These are phyloP conservation scores for Hippocampus mohnikei DNA, from an alignment of 2,113 vertebrate species.

Conservation along the genomic window DNA sequence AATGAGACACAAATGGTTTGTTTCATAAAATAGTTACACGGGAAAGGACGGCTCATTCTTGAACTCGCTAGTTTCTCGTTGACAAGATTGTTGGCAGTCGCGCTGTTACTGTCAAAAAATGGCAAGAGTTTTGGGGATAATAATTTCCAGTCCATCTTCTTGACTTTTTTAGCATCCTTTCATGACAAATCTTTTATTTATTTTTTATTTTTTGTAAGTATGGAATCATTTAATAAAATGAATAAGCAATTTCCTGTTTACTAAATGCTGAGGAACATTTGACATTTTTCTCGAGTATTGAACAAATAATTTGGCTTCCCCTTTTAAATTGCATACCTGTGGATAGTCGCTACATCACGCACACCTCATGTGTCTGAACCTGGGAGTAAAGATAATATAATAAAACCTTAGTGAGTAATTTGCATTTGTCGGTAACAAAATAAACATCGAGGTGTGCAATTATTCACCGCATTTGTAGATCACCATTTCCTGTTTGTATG, in stretches of 20 bases:
- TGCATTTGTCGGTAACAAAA: slow-evolving; percentile 9
- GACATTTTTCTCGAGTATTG: neutral
- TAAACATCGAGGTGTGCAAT: slow-evolving; percentile 3
- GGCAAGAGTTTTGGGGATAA: neutral
- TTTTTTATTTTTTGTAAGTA: slow-evolving; percentile 16
- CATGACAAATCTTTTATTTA: neutral
- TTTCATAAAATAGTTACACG: neutral
- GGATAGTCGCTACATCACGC: neutral
- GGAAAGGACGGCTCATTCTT: neutral
- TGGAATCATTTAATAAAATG: slow-evolving; percentile 9
- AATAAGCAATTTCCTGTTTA: neutral
- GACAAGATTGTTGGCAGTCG: neutral
- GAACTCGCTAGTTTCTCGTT: neutral
- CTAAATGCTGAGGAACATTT: neutral
- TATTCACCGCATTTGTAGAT: slow-evolving; percentile 15
- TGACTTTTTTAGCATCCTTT: neutral
- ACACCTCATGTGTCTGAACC: neutral
- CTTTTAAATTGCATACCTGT: neutral
- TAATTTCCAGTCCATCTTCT: neutral
- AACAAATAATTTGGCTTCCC: neutral
- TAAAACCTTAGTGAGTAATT: neutral
- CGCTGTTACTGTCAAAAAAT: slow-evolving; percentile 32
- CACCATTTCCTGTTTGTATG: slow-evolving; percentile 27
- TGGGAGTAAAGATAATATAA: neutral
- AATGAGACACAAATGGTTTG: slow-evolving; percentile 7